Evolutionary conservation across 2,113 vertebrate species (phyloP).

Genomic region (Turdus rufiventris): DNA sequence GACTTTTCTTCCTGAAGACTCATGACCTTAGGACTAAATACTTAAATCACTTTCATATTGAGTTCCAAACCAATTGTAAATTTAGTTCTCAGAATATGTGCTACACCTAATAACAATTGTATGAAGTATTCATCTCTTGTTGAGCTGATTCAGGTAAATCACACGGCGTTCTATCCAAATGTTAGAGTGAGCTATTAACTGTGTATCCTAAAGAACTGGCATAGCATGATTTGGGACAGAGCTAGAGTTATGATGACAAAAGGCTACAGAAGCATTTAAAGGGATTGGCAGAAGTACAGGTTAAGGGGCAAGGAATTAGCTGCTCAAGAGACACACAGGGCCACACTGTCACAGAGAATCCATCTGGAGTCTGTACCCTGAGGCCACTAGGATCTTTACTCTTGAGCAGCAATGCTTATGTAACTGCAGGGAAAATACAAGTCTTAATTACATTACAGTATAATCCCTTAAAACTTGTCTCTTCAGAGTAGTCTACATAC

Average conservation of each 20-base stretch:
- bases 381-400: neutral
- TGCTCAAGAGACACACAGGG: neutral
- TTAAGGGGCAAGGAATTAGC: neutral
- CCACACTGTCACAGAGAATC: rapidly evolving
- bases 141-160: neutral
- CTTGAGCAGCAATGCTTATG: rapidly evolving
- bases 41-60: neutral
- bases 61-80: neutral
- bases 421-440: neutral
- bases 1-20: neutral
- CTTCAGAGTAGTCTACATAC: neutral
- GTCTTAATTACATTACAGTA: neutral
- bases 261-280: neutral
- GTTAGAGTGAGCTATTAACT: neutral
- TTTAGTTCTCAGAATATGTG: neutral
- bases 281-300: neutral
- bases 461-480: neutral
- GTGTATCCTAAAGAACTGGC: neutral
- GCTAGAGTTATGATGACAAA: neutral
- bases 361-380: neutral
- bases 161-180: neutral
- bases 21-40: neutral
- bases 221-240: neutral
- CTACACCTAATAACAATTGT: neutral
- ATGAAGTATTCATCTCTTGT: neutral